Evolutionary conservation across 92 coral and sea anemone genomes (phyloP), one percentile per base, ranked within the genome.

Genomic region (Actinostola sp.): DNA sequence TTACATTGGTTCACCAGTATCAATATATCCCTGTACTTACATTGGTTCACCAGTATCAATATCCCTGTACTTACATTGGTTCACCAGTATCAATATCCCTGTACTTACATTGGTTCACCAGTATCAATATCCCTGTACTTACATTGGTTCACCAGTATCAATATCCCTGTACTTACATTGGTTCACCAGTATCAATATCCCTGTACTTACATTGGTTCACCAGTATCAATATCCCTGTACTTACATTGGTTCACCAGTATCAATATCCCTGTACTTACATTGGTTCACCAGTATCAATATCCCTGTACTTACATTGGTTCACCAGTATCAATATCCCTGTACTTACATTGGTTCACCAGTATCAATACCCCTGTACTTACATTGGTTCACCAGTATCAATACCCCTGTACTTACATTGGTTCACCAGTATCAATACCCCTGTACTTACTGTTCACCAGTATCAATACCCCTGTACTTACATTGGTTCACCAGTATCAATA

Each of bases 401-500:
- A 44, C 92, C 91, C 32, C 84, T n/a, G n/a, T n/a, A n/a, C 91
- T 55, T 81, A 79, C 35, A 94, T 94, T 2, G 92, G 83, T 42
- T 81, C 88, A 48, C 92, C 95, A 31, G 98, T 82, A 23, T 79
- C 35, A 97, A n/a, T n/a, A n/a, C n/a, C n/a, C n/a, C n/a, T n/a
- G n/a, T n/a, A n/a, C n/a, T n/a, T n/a, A n/a, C n/a, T n/a, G 97
- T 70, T 94, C 98, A 39, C 93, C 93, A 32, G 98, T 94, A 30
- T 79, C 84, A 17, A 91, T 87, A 44, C 92, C 91, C 32, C 84
- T n/a, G n/a, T n/a, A n/a, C 91, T 55, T 81, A 79, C 35, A 94
- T 94, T 2, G 92, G 83, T 42, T 81, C 88, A 48, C 92, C 95
- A 31, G 98, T 82, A 23, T n/a, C n/a, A n/a, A n/a, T n/a, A n/a